Percentiles rank a stretch among this genome's conserved stretches.
Evolutionary conservation across 2,797 vertebrate species (phyloP).

Genomic region (Xiphophorus birchmanni): DNA sequence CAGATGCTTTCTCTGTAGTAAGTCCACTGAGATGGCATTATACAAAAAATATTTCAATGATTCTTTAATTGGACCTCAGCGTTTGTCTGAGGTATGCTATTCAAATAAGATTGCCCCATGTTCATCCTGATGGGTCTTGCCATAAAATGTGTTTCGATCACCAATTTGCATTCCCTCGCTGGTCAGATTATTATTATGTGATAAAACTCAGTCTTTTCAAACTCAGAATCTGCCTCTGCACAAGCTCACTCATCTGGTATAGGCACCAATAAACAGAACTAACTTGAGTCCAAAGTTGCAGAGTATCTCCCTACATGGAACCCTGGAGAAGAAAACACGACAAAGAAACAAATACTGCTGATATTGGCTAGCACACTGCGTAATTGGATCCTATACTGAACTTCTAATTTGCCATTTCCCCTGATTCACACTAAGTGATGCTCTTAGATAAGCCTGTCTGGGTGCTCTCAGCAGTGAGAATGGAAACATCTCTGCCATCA

Average conservation of each 20-base stretch:
- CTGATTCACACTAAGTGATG: constrained; percentile 7
- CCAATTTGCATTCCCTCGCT: neutral
- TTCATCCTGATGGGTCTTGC: neutral
- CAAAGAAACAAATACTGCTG: constrained; percentile 29
- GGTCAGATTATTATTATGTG: neutral
- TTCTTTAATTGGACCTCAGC: neutral
- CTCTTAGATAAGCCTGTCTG: constrained; percentile 23
- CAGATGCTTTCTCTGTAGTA: neutral
- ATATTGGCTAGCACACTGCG: constrained; percentile 16
- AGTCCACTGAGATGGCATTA: neutral
- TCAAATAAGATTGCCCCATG: neutral
- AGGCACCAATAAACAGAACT: constrained; percentile 25
- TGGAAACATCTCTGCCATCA: constrained; percentile 18
- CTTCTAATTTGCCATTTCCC: constrained; percentile 18
- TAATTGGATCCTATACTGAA: constrained; percentile 29
- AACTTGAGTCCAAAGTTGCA: constrained; percentile 1
- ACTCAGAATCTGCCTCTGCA: constrained; percentile 11
- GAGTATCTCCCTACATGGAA: constrained; percentile 21
- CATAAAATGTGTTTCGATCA: neutral
- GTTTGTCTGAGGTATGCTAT: neutral
- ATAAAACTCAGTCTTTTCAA: constrained; percentile 2
- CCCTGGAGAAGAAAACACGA: constrained; percentile 13
- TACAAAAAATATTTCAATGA: neutral
- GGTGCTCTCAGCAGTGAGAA: constrained; percentile 30
- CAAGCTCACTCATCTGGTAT: constrained; percentile 30